A percentile compares a stretch with the other conserved stretches of the same genome.
Conservation (phyloP, 2,797 vertebrate species). For the Odontamblyopus rebecca region DNA sequence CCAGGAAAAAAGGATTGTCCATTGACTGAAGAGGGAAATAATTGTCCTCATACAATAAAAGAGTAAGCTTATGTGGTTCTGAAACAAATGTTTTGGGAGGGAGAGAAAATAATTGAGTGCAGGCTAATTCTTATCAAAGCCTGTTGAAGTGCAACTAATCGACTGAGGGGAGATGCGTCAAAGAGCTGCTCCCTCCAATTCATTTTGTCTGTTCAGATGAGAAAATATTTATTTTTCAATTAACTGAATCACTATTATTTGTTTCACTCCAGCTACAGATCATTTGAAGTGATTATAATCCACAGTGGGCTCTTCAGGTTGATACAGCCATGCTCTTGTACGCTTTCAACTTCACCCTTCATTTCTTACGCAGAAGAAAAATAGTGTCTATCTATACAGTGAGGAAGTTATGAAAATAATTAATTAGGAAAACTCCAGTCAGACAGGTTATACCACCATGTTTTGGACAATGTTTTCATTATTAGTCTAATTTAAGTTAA, state of each 20-base stretch:
- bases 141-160: slow-evolving; percentile 81
- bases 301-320: slow-evolving; percentile 54
- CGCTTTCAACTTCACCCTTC: slow-evolving; percentile 10
- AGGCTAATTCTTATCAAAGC: slow-evolving; percentile 82
- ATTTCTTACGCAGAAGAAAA: neutral
- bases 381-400: too few relatives aligned
- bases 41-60: slow-evolving; percentile 66
- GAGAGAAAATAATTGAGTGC: slow-evolving; percentile 73
- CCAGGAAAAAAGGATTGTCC: slow-evolving; percentile 38
- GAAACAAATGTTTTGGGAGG: slow-evolving; percentile 68
- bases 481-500: too few relatives aligned
- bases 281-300: slow-evolving; percentile 73
- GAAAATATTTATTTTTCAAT: slow-evolving; percentile 82
- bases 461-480: too few relatives aligned
- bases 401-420: too few relatives aligned
- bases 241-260: slow-evolving; percentile 80
- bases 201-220: slow-evolving; percentile 77
- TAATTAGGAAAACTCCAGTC: too few relatives aligned
- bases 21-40: slow-evolving; percentile 57
- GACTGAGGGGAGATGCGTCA: slow-evolving; percentile 72
- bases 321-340: slow-evolving; percentile 37
- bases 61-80: slow-evolving; percentile 54
- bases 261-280: slow-evolving; percentile 73
- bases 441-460: too few relatives aligned
- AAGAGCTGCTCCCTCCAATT: slow-evolving; percentile 71